A percentile compares a stretch with the other conserved stretches of the same genome.
phyloP scores from a whole-genome alignment of 2,797 vertebrate genomes.

The Synanceia verrucosa region DNA sequence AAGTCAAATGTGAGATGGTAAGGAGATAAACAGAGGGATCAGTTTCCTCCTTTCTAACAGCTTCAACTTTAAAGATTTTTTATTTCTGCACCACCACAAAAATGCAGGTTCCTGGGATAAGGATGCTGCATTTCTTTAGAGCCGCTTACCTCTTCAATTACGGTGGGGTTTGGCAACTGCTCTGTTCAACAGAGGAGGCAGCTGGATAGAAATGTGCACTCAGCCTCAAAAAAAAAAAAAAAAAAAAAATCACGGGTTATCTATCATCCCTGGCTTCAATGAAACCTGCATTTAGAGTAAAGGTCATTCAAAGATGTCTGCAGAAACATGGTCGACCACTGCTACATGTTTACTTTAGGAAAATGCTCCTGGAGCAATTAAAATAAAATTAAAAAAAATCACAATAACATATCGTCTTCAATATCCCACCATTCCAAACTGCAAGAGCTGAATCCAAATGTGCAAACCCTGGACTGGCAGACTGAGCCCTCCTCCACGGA shows the following conservation, averaged over 20 bases:
- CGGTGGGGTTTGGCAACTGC: constrained; percentile 3
- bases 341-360: neutral
- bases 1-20: neutral
- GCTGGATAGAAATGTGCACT: constrained; percentile 23
- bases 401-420: neutral
- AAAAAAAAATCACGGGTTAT: constrained; percentile 30
- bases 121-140: constrained; percentile 12
- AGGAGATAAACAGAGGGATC: neutral
- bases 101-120: neutral
- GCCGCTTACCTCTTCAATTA: constrained; percentile 26
- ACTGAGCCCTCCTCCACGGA: neutral
- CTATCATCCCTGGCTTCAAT: constrained; percentile 16
- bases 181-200: constrained; percentile 20
- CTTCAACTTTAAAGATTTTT: constrained; percentile 2
- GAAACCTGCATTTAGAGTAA: constrained; percentile 15
- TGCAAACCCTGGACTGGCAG: constrained; percentile 25
- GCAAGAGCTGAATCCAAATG: constrained; percentile 48
- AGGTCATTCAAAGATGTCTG: constrained; percentile 10
- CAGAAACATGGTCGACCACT: neutral
- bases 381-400: neutral
- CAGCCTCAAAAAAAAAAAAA: constrained; percentile 9
- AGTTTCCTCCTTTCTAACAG: neutral
- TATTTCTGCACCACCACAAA: neutral
- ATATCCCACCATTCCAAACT: neutral
- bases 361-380: neutral